Percentiles rank a stretch among this genome's conserved stretches.
Conservation (phyloP, 1,140 invertebrate genomes). For the Muscidifurax raptorellus region DNA sequence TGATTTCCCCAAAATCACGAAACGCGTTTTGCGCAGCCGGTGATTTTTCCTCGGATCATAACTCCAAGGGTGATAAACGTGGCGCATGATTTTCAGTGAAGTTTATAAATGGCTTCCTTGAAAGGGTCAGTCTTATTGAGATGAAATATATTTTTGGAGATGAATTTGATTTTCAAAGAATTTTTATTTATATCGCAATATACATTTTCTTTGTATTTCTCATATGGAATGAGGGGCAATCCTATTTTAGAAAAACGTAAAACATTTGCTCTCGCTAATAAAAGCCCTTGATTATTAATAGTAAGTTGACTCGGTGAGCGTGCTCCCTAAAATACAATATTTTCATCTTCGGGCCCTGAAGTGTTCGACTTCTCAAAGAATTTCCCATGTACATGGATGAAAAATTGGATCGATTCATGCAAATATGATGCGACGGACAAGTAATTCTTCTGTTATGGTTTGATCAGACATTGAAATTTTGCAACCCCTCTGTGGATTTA, state of each 20-base stretch:
- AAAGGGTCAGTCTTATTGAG: not conserved
- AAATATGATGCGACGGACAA: not conserved
- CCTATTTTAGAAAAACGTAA: too few relatives aligned
- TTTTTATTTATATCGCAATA: too few relatives aligned
- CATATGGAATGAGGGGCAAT: too few relatives aligned
- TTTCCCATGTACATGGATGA: not conserved
- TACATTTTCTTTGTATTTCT: too few relatives aligned
- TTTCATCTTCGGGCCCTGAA: too few relatives aligned
- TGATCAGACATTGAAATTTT: not conserved
- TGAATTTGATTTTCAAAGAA: too few relatives aligned
- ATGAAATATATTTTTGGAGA: not conserved
- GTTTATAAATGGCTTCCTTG: not conserved
- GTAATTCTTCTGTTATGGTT: not conserved
- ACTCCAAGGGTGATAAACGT: not conserved
- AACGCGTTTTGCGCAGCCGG: not conserved
- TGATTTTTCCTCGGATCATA: not conserved
- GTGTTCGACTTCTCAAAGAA: too few relatives aligned
- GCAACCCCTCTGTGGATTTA: not conserved
- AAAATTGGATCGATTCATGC: not conserved
- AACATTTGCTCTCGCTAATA: too few relatives aligned
- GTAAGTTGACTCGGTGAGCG: too few relatives aligned
- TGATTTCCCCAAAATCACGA: not conserved
- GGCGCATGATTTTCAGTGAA: not conserved
- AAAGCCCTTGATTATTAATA: too few relatives aligned
- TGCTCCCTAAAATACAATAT: too few relatives aligned